Conservation (phyloP, 2,113 vertebrate species). For the Tor tambroides region DNA sequence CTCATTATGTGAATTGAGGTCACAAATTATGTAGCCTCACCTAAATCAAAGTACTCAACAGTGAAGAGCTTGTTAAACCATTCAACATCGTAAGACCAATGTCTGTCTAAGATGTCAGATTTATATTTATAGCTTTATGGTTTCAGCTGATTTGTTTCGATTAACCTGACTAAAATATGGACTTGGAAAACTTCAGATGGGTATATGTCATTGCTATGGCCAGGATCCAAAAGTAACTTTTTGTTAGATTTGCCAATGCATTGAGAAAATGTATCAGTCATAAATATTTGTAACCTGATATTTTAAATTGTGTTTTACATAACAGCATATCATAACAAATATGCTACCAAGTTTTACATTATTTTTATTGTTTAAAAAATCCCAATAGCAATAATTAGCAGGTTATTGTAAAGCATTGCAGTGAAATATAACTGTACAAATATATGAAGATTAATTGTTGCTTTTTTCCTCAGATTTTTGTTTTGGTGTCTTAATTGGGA, state of each 20-base stretch:
- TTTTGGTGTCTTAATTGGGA: too few species aligned
- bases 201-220: background rate
- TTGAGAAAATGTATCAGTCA: background rate
- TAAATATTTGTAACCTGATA: background rate
- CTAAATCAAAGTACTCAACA: background rate
- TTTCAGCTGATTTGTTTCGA: background rate
- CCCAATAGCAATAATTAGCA: too few species aligned
- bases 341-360: too few species aligned
- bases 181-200: background rate
- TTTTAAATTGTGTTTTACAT: background rate
- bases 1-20: background rate
- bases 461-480: too few species aligned
- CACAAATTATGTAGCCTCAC: background rate
- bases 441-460: too few species aligned
- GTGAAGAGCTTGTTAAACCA: conserved; percentile 1
- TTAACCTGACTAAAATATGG: background rate
- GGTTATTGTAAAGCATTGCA: too few species aligned
- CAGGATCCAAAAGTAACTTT: conserved; percentile 7
- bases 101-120: background rate
- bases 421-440: too few species aligned
- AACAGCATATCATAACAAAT: too few species aligned
- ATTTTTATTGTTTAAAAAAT: too few species aligned
- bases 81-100: background rate
- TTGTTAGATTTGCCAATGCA: background rate
- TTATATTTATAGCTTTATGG: background rate